Evolutionary conservation across 2,113 vertebrate species (phyloP).

Genomic region (Prinia subflava): DNA sequence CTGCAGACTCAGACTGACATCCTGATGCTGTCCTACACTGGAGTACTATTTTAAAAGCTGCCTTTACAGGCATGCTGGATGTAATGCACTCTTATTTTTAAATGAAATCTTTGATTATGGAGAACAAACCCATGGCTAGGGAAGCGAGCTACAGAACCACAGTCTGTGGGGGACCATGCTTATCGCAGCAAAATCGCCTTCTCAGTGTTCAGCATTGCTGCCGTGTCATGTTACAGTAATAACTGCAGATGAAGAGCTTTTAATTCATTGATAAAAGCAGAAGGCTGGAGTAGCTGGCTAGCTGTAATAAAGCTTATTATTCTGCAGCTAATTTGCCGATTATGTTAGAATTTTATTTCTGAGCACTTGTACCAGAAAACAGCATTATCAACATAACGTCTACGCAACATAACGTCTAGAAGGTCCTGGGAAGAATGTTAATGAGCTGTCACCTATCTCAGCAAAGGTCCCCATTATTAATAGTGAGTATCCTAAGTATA

Average conservation of each 20-base stretch:
- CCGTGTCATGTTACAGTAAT: conserved; percentile 60
- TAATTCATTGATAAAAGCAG: conserved; percentile 71
- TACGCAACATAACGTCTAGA: conserved; percentile 33
- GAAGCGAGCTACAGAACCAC: not conserved
- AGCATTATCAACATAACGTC: conserved; percentile 32
- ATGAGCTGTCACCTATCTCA: conserved; percentile 30
- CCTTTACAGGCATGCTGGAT: not conserved
- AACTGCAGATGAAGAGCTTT: conserved; percentile 66
- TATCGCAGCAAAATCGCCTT: conserved; percentile 24
- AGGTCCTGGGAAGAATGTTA: conserved; percentile 50
- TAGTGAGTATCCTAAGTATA: conserved; percentile 18
- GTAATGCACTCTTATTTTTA: conserved; percentile 3
- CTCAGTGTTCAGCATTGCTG: conserved; percentile 40
- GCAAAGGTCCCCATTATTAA: conserved; percentile 29
- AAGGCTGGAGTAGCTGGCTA: conserved; percentile 60
- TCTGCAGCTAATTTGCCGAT: conserved; percentile 64
- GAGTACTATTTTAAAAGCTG: conserved; percentile 20
- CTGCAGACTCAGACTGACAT: conserved; percentile 27
- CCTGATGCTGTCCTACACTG: not conserved
- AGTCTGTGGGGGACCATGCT: conserved; percentile 40
- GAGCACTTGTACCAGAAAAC: conserved; percentile 53
- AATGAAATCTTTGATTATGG: conserved; percentile 58
- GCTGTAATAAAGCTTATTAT: conserved; percentile 69
- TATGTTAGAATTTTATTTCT: conserved; percentile 61
- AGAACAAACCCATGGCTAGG: not conserved